These are phyloP conservation scores for Drosophila jambulina DNA, from an alignment of 1,140 invertebrate species.

Conservation along the genomic window DNA sequence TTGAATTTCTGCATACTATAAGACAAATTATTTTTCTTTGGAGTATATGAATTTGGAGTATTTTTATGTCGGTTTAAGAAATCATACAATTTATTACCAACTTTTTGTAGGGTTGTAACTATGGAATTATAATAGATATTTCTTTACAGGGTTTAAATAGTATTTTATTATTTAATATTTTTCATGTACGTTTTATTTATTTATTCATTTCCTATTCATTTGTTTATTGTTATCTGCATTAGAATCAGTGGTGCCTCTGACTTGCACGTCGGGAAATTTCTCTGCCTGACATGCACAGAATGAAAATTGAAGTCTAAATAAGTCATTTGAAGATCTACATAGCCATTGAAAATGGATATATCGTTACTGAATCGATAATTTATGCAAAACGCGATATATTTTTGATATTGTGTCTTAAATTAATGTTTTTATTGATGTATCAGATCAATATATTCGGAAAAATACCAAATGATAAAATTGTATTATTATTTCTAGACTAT, in stretches of 20 bases:
- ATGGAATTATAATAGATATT: neutral
- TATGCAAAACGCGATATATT: too few relatives aligned
- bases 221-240: neutral
- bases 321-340: too few relatives aligned
- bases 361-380: too few relatives aligned
- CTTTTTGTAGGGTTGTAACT: too few relatives aligned
- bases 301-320: too few relatives aligned
- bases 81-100: neutral
- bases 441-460: too few relatives aligned
- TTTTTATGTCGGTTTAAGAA: neutral
- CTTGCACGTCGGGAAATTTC: too few relatives aligned
- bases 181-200: neutral
- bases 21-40: neutral
- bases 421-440: neutral
- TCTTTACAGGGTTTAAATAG: neutral
- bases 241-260: neutral
- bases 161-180: neutral
- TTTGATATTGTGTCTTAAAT: too few relatives aligned
- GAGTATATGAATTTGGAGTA: neutral
- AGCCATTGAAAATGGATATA: too few relatives aligned
- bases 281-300: too few relatives aligned
- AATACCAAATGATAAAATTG: too few relatives aligned
- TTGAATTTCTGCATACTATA: slow-evolving; percentile 12
- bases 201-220: neutral
- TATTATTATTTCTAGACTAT: too few relatives aligned